Base-by-base conservation (phyloP, 1,140 invertebrate genomes). In the Caenorhabditis latens region DNA sequence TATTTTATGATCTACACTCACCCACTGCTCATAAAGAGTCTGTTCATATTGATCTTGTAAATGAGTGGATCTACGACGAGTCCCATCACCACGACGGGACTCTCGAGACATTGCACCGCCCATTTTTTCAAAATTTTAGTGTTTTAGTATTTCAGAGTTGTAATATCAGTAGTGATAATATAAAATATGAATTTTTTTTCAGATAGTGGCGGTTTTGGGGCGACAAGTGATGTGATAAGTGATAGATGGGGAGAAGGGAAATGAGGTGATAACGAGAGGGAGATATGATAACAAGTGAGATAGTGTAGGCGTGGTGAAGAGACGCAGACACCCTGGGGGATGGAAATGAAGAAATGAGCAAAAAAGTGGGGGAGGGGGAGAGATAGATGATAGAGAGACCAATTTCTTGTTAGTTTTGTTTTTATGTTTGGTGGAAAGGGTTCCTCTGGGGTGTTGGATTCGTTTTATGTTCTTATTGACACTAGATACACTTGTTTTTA, bases 221-320 rank as follows among this genome's bases (percentile, higher is more conserved):
- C 7, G 16, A 71, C 8, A 46, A 46, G 42, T 46, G 65, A 46
- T 4, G 42, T 46, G 42, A 71, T 65, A 65, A 65, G 13, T 40
- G 61, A 65, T 65, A 42, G 61, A 65, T 42, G 61, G 24, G 24
- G 61, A 61, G 57, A 61, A n/a, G n/a, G 57, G 57, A 61, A 32
- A 32, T 32, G 32, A n/a, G n/a, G n/a, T n/a, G 57, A 9, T 58
- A 5, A 2, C 14, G 42, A 24, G 21, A 42, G 40, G 13, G 42
- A 71, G 13, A 16, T 40, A 71, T 71, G 65, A 71, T 71, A 71
- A 79, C 71, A 79, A 79, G 71, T 50, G 71, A 79, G 8, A 79
- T 46, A 50, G 50, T 50, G 4, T 9, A 11, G 50, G 50, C 8
- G 3, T 58, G 19, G 57, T 19, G 16, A 21, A 19, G 57, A 16